Evolutionary conservation across 1,140 invertebrate genomes (phyloP).

Genomic region (Daktulosphaira vitifoliae): DNA sequence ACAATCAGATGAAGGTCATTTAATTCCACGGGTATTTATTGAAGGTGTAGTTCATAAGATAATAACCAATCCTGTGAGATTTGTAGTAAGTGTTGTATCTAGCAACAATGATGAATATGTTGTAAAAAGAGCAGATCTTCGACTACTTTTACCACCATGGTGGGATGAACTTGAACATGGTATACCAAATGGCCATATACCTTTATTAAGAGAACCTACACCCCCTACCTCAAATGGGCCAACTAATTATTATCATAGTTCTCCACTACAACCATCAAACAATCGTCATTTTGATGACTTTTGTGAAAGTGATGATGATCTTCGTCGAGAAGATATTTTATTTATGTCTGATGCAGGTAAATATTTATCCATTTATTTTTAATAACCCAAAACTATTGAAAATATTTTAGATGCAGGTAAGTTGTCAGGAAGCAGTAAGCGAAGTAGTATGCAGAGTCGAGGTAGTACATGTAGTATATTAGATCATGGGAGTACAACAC

Average conservation of each 20-base stretch:
- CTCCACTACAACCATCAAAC: constrained; percentile 17
- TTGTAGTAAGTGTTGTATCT: constrained; percentile 61
- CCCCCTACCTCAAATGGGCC: constrained; percentile 8
- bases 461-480: constrained; percentile 76
- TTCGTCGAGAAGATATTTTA: constrained; percentile 75
- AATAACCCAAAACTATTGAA: too few relatives aligned
- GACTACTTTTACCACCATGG: constrained; percentile 89
- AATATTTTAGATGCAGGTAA: constrained; percentile 43
- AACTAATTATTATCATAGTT: constrained; percentile 27
- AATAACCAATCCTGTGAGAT: constrained; percentile 57
- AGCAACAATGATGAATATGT: constrained; percentile 47
- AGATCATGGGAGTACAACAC: constrained; percentile 69
- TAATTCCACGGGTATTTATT: constrained; percentile 58
- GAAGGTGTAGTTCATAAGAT: constrained; percentile 73
- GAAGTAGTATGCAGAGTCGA: constrained; percentile 80
- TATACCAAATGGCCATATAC: constrained; percentile 37
- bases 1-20: constrained; percentile 44
- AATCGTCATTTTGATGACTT: constrained; percentile 65
- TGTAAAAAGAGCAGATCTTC: constrained; percentile 75
- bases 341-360: constrained; percentile 66
- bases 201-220: constrained; percentile 20
- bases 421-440: constrained; percentile 64
- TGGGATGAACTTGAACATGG: constrained; percentile 82
- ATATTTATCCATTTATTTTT: constrained; percentile 34
- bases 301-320: constrained; percentile 79